These are phyloP conservation scores for Bergia puertoricense DNA, from an alignment of 92 coral and sea anemone genomes.

Conservation along the genomic window DNA sequence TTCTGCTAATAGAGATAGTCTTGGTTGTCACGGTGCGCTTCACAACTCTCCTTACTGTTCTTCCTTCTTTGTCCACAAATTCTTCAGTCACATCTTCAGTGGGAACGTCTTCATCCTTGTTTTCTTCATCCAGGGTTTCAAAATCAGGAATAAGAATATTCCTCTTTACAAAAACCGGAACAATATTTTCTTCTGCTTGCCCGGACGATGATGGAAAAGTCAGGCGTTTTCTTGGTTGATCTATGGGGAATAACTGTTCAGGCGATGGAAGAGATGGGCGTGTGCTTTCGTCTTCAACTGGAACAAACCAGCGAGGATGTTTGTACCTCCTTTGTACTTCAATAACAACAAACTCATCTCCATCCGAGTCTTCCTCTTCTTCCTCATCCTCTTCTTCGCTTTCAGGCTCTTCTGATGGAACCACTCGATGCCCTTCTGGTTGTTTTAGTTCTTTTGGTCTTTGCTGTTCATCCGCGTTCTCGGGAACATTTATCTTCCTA, in stretches of 20 bases:
- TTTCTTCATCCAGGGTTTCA: conserved; percentile 21
- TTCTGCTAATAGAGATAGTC: conserved; percentile 15
- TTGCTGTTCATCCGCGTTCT: conserved; percentile 17
- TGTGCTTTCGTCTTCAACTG: conserved; percentile 3
- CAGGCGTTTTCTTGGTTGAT: not conserved
- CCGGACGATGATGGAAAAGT: not conserved
- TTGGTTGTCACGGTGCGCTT: conserved; percentile 45
- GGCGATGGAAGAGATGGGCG: not conserved
- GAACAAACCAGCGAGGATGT: conserved; percentile 20
- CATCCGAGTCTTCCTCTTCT: conserved; percentile 5
- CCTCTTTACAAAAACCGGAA: not conserved
- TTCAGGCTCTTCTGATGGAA: not conserved
- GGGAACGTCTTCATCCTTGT: conserved; percentile 23
- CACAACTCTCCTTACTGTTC: conserved; percentile 50
- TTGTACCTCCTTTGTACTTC: conserved; percentile 9
- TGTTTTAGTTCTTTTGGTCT: conserved; percentile 11
- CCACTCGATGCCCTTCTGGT: not conserved
- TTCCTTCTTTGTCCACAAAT: conserved; percentile 66
- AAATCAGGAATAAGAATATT: conserved; percentile 16
- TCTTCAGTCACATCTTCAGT: conserved; percentile 62
- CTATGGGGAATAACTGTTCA: conserved; percentile 18
- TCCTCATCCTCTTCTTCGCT: conserved; percentile 1
- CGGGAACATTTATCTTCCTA: conserved; percentile 12
- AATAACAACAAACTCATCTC: conserved; percentile 5
- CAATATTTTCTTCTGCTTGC: not conserved